Conservation (phyloP, 2,797 vertebrate genomes). For the Xenopus petersii region DNA sequence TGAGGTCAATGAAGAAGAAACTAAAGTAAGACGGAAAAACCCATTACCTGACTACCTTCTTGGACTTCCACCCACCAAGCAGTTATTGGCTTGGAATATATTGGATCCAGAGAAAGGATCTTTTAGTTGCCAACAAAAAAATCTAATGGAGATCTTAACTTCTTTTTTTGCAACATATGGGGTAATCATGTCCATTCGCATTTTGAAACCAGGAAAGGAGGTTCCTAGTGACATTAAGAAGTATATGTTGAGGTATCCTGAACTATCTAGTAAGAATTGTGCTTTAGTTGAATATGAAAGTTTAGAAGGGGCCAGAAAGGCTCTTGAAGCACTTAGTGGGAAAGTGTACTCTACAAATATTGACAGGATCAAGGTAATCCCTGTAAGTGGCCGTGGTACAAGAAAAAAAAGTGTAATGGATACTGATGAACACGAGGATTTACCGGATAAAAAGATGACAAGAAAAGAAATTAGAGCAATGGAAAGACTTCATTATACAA, state of each 20-base stretch:
- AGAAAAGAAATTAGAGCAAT: slow-evolving; percentile 9
- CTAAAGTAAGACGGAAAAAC: slow-evolving; percentile 69
- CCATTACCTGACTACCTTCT: slow-evolving; percentile 69
- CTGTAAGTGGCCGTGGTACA: slow-evolving; percentile 58
- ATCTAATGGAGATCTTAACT: slow-evolving; percentile 62
- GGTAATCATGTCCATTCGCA: slow-evolving; percentile 62
- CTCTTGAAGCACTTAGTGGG: slow-evolving; percentile 57
- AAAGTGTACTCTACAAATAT: slow-evolving; percentile 18
- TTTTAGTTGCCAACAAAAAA: slow-evolving; percentile 32
- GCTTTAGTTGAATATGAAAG: slow-evolving; percentile 73
- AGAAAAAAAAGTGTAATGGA: slow-evolving; percentile 54
- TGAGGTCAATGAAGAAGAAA: slow-evolving; percentile 74
- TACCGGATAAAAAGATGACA: slow-evolving; percentile 12
- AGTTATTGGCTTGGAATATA: slow-evolving; percentile 73
- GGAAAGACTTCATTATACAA: neutral
- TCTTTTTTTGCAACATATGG: slow-evolving; percentile 63
- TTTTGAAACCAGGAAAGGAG: slow-evolving; percentile 72
- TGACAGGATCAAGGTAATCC: slow-evolving; percentile 57
- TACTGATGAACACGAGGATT: slow-evolving; percentile 27
- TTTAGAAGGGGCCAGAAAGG: slow-evolving; percentile 64
- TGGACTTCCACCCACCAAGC: slow-evolving; percentile 67
- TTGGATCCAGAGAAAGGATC: slow-evolving; percentile 32
- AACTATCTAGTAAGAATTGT: slow-evolving; percentile 68
- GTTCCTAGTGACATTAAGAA: slow-evolving; percentile 66
- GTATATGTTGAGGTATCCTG: slow-evolving; percentile 59